Evolutionary conservation across 2,797 vertebrate species (phyloP).

Genomic region (Crocidura indochinensis): DNA sequence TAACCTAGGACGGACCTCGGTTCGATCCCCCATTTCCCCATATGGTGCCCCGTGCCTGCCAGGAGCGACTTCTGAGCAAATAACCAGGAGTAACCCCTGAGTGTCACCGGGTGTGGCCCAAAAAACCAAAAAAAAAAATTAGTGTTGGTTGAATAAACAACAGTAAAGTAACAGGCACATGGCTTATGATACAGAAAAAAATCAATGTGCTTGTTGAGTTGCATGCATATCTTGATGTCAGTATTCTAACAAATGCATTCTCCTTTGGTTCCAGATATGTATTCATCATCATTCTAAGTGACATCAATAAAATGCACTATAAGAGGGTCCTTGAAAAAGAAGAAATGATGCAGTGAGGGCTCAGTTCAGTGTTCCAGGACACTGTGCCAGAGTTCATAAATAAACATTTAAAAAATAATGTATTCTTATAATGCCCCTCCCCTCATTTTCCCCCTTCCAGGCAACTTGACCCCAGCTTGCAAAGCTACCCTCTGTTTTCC

Average conservation of each 20-base stretch:
- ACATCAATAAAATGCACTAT: no score
- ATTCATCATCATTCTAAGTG: no score
- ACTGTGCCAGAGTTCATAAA: not conserved
- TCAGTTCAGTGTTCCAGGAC: not conserved
- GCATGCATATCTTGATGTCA: not conserved
- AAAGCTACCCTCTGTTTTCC: not conserved
- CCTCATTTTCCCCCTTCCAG: rapidly evolving
- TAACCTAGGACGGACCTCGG: no score
- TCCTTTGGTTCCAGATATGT: not conserved
- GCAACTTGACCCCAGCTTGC: not conserved
- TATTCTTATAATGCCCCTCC: not conserved
- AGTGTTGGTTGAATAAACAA: not conserved
- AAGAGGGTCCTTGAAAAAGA: no score
- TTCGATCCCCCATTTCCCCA: no score
- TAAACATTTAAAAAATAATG: not conserved
- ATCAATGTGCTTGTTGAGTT: not conserved
- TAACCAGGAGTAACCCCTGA: no score
- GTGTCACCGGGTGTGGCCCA: no score
- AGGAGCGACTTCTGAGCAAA: no score
- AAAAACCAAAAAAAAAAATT: no score
- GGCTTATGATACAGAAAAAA: not conserved
- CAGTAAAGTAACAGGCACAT: not conserved
- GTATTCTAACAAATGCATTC: not conserved
- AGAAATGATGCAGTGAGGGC: no score
- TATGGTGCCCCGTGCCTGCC: no score